These are phyloP conservation scores for Ceratosolen solmsi DNA, from an alignment of 1,140 invertebrate species.

Conservation along the genomic window DNA sequence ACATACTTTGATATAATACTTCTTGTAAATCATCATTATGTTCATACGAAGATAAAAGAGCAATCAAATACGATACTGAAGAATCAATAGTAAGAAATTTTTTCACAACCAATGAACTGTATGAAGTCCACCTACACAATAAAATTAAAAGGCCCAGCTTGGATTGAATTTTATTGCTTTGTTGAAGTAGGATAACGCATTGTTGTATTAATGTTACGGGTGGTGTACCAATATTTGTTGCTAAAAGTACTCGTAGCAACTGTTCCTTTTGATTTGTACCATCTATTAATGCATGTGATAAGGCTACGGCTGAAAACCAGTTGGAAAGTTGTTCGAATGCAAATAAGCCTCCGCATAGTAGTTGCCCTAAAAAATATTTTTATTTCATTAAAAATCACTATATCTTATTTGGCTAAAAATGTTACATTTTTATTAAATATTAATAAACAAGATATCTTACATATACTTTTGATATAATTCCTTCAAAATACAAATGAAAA, in stretches of 20 bases:
- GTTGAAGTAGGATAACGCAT: slow-evolving; percentile 87
- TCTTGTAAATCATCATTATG: slow-evolving; percentile 82
- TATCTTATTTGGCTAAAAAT: no score
- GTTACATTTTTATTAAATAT: no score
- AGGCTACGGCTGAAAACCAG: slow-evolving; percentile 95
- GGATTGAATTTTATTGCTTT: slow-evolving; percentile 89
- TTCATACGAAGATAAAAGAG: slow-evolving; percentile 80
- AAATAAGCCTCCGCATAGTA: slow-evolving; percentile 96
- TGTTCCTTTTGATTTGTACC: slow-evolving; percentile 93
- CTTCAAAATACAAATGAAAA: slow-evolving; percentile 30
- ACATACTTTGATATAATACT: slow-evolving; percentile 81
- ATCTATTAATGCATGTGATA: slow-evolving; percentile 93
- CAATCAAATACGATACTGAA: slow-evolving; percentile 88
- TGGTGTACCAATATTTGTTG: slow-evolving; percentile 87
- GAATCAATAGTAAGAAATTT: slow-evolving; percentile 89
- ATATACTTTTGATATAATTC: slow-evolving; percentile 34
- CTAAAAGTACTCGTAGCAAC: slow-evolving; percentile 91
- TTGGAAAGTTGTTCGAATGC: slow-evolving; percentile 93
- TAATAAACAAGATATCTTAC: not conserved
- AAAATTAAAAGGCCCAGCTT: slow-evolving; percentile 94
- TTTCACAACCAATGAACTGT: slow-evolving; percentile 88
- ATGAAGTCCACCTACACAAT: slow-evolving; percentile 89
- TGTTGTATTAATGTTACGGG: slow-evolving; percentile 92
- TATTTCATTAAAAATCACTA: slow-evolving; percentile 14
- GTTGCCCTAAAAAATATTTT: slow-evolving; percentile 79